phyloP scores from a whole-genome alignment of 35 echinoderm and acorn worm species.

The Heliocidaris tuberculata region DNA sequence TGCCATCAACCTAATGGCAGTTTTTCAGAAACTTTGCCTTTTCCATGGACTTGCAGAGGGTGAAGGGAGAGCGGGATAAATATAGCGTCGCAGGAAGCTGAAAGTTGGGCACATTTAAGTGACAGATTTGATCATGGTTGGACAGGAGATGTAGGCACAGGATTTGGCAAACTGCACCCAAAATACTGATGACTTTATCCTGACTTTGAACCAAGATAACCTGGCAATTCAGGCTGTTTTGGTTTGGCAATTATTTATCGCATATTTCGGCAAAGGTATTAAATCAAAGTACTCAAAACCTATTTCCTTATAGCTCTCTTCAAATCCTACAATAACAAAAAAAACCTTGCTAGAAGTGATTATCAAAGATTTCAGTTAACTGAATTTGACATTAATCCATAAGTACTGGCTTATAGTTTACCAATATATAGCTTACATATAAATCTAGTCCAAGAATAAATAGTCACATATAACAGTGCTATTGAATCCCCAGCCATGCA shows the following conservation, averaged over 20 bases:
- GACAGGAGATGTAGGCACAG: not conserved
- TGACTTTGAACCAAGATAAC: not conserved
- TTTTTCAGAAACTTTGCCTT: not conserved
- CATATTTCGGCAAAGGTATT: not conserved
- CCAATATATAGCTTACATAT: not conserved
- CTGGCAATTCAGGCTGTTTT: not conserved
- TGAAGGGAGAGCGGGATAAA: not conserved
- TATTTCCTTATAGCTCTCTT: not conserved
- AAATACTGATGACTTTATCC: not conserved
- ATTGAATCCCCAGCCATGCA: too few species aligned
- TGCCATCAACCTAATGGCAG: not conserved
- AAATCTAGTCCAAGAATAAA: not conserved
- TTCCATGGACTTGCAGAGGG: not conserved
- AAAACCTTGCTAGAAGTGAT: not conserved
- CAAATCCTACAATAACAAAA: not conserved
- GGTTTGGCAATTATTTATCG: not conserved
- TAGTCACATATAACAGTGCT: not conserved
- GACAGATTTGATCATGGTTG: conserved; percentile 2
- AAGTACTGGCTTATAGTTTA: not conserved
- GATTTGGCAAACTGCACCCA: not conserved
- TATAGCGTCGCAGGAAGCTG: not conserved
- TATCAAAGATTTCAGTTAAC: not conserved
- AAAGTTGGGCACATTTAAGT: conserved; percentile 4
- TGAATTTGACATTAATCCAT: not conserved
- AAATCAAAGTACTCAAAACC: not conserved